Conservation (phyloP, 2,797 vertebrate genomes). For the Otolemur crassicaudatus region DNA sequence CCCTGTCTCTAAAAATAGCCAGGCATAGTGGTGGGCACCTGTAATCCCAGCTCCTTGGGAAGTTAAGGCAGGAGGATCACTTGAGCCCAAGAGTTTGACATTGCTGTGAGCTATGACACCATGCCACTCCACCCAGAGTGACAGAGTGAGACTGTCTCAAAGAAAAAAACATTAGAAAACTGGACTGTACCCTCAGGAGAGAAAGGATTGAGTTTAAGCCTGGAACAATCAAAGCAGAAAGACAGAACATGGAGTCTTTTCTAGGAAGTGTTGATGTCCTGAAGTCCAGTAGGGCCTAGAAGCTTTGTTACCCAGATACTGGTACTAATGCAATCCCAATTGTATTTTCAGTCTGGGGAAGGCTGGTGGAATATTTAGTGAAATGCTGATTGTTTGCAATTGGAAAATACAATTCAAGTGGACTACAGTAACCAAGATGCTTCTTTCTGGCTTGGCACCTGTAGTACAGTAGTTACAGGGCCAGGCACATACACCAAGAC, state of each 20-base stretch:
- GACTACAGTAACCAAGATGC: background rate
- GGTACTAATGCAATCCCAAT: background rate
- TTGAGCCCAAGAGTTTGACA: too few relatives aligned
- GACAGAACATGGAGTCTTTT: background rate
- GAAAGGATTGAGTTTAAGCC: background rate
- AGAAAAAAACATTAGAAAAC: too few relatives aligned
- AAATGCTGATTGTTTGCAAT: background rate
- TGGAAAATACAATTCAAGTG: background rate
- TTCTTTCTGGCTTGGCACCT: background rate
- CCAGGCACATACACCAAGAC: too few relatives aligned
- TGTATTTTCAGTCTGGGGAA: background rate
- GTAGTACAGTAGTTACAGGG: too few relatives aligned
- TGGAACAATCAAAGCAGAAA: background rate
- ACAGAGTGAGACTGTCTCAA: too few relatives aligned
- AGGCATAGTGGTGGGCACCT: too few relatives aligned
- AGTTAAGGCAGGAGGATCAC: too few relatives aligned
- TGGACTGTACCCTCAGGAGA: background rate
- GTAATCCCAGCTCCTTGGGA: too few relatives aligned
- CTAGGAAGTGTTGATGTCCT: background rate
- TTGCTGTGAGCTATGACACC: too few relatives aligned
- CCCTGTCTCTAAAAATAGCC: too few relatives aligned
- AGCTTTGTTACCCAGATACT: background rate
- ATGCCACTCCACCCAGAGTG: too few relatives aligned
- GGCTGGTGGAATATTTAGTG: background rate
- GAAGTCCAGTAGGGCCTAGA: background rate